Conservation (phyloP, 1,140 invertebrate genomes). For the Drosophila quadrilineata region DNA sequence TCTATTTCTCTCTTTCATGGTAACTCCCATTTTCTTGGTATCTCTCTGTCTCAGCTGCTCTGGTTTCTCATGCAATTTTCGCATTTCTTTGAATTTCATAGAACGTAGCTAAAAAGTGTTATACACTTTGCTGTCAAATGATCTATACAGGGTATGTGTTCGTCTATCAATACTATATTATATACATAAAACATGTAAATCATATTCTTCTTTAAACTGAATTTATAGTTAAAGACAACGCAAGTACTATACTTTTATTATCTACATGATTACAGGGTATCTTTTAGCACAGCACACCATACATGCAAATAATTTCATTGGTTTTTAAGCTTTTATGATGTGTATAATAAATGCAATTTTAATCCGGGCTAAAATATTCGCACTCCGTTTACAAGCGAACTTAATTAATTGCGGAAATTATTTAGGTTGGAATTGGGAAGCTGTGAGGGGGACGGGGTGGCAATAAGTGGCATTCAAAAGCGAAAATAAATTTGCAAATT, state of each 20-base stretch:
- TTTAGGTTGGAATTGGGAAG: no score
- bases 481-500: slow-evolving; percentile 27
- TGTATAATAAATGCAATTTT: slow-evolving; percentile 32
- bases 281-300: background rate
- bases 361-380: slow-evolving; percentile 35
- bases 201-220: background rate
- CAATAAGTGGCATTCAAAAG: background rate
- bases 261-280: background rate
- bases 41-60: background rate
- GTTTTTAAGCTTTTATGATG: slow-evolving; percentile 7
- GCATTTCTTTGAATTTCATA: slow-evolving; percentile 51
- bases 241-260: background rate
- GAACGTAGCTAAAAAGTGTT: slow-evolving; percentile 8
- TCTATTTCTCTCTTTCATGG: background rate
- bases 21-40: background rate
- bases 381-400: slow-evolving; percentile 23
- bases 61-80: slow-evolving; percentile 46
- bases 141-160: background rate
- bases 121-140: background rate
- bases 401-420: slow-evolving; percentile 39
- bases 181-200: background rate
- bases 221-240: background rate
- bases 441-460: background rate
- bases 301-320: background rate
- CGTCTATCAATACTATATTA: background rate